Percentiles rank a stretch among this genome's conserved stretches.
Conservation (phyloP, 2,797 vertebrate species). For the Notoglanidium macrostoma region DNA sequence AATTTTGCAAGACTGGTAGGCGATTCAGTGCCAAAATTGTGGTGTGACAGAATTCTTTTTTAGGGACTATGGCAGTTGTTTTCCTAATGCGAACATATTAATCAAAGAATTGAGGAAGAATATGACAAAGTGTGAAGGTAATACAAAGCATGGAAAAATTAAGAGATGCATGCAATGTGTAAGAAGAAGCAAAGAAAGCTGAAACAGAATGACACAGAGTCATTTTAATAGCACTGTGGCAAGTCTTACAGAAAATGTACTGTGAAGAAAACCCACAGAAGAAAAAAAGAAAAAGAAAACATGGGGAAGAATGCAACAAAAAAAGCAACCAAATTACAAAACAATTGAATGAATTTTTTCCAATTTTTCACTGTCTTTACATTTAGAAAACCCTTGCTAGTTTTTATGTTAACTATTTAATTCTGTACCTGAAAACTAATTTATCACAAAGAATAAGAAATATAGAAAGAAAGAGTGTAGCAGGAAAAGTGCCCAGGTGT, state of each 20-base stretch:
- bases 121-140: slow-evolving; percentile 47
- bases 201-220: slow-evolving; percentile 77
- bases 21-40: background rate
- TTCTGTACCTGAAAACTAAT: slow-evolving; percentile 40
- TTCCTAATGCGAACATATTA: background rate
- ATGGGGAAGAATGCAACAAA: slow-evolving; percentile 69
- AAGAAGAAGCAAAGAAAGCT: slow-evolving; percentile 64
- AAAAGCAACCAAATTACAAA: slow-evolving; percentile 58
- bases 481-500: slow-evolving; percentile 31
- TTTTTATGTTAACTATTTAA: slow-evolving; percentile 32
- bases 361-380: slow-evolving; percentile 24
- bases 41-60: background rate
- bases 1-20: background rate
- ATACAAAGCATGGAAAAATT: slow-evolving; percentile 48
- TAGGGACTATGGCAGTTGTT: background rate
- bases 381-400: background rate
- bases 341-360: slow-evolving; percentile 23
- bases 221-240: slow-evolving; percentile 88
- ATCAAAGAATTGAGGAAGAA: slow-evolving; percentile 19
- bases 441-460: slow-evolving; percentile 55
- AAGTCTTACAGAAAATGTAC: slow-evolving; percentile 81
- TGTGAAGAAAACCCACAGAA: slow-evolving; percentile 78
- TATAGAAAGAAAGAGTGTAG: slow-evolving; percentile 41
- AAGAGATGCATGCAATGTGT: slow-evolving; percentile 62
- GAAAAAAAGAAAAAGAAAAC: slow-evolving; percentile 65